Conservation (phyloP, 2,113 vertebrate genomes). For the Felis catus region DNA sequence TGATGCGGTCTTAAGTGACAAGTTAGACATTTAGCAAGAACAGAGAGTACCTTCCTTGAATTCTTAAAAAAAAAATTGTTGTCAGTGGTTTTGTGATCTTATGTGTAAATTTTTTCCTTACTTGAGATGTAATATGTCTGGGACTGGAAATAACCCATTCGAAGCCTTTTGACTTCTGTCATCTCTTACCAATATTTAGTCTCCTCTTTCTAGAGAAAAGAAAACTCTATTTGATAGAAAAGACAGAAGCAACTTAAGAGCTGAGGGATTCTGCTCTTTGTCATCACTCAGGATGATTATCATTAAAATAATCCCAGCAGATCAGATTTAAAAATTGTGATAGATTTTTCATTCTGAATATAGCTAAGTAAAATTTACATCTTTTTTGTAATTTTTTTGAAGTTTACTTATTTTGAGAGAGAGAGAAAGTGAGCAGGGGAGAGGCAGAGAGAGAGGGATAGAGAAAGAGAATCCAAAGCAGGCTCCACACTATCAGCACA, state of each 20-base stretch:
- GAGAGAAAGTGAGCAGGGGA: too few species aligned
- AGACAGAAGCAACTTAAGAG: neutral
- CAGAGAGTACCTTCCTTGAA: neutral
- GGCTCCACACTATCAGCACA: too few species aligned
- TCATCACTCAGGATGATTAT: neutral
- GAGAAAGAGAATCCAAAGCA: too few species aligned
- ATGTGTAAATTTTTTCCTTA: neutral
- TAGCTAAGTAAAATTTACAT: neutral
- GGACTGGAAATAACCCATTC: neutral
- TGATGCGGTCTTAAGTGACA: neutral
- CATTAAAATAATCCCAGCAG: constrained; percentile 21
- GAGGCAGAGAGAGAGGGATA: too few species aligned
- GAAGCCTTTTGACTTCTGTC: neutral
- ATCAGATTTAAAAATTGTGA: neutral
- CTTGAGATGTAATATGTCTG: neutral
- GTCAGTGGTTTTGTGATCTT: neutral
- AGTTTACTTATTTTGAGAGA: too few species aligned
- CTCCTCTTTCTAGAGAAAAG: neutral
- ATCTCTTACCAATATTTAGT: constrained; percentile 13
- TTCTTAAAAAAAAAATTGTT: neutral
- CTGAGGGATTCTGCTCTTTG: neutral
- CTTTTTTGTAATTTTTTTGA: neutral
- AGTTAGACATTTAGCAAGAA: neutral
- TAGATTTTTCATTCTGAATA: constrained; percentile 29
- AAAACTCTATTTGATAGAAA: neutral